Evolutionary conservation across 2,113 vertebrate genomes (phyloP).

Genomic region (Leucopternis melanops): DNA sequence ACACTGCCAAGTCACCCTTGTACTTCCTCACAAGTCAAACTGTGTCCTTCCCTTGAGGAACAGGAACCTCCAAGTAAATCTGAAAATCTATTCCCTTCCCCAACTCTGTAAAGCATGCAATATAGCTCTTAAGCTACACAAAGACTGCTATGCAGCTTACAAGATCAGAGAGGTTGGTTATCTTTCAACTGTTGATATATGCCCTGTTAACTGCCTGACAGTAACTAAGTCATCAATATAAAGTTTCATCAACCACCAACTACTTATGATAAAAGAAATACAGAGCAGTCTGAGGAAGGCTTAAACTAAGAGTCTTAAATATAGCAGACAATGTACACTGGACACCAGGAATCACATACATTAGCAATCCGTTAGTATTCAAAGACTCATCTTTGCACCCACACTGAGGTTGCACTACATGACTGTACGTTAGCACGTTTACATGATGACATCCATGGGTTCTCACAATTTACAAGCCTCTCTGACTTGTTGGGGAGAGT

Average conservation of each 20-base stretch:
- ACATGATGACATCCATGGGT: background rate
- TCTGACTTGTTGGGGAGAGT: background rate
- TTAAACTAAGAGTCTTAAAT: background rate
- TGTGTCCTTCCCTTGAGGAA: background rate
- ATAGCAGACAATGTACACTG: fast-evolving
- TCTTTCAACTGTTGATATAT: background rate
- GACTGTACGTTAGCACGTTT: background rate
- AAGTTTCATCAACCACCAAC: background rate
- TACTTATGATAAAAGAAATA: background rate
- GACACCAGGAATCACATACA: background rate
- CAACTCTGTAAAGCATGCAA: background rate
- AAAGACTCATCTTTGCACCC: background rate
- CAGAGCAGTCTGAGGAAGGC: background rate
- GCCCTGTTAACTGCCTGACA: background rate
- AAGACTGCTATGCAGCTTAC: background rate
- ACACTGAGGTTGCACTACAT: background rate
- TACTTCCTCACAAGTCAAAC: background rate
- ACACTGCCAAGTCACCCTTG: background rate
- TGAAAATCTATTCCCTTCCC: background rate
- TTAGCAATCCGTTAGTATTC: fast-evolving
- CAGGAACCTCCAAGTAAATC: background rate
- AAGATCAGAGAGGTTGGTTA: background rate
- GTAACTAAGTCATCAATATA: background rate
- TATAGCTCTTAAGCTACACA: background rate
- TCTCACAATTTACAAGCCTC: background rate